Base-by-base conservation (phyloP, 2,113 vertebrate genomes). In the Patagioenas fasciata region DNA sequence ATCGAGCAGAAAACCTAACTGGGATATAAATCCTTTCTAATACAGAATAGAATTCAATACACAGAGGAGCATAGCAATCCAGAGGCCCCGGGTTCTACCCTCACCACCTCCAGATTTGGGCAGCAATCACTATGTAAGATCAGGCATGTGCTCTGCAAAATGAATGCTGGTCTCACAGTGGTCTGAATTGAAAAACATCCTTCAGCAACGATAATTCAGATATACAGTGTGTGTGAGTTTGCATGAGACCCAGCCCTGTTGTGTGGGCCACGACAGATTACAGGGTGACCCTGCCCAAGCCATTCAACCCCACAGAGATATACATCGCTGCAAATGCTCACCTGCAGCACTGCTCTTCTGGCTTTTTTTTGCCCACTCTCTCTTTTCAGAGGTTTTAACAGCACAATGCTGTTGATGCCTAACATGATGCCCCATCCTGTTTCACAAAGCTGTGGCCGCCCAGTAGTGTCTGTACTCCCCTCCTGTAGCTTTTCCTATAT, bases 241-340 rank as follows among this genome's bases (percentile, higher is more conserved):
- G 32, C 0, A 0, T 8, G 29, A 90, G 47, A 58, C 3, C 7
- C 20, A 56, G 40, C 8, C 29, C 38, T 0, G 0, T 13, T 42
- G 7, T n/a, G n/a, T 32, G 44, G 38, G 44, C 5, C 42, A 19
- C n/a, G 32, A 50, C 25, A 36, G 38, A 15, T 70, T 31, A 13
- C 2, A 2, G 32, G 0, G 9, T 74, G 73, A 42, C 26, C 15
- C 26, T 21, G 11, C 13, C 31, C 19, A 60, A 18, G 4, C 14
- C 4, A 1, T 31, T 53, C 18, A 11, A 36, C 32, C 40, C 34
- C 24, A 12, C 14, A 54, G 38, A 67, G 24, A 31, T 11, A 16
- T 6, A 14, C 6, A 0, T 29, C 53, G 51, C 34, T 80, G 48
- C 38, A 85, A 61, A 57, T 12, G 4, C 31, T 36, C 32, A 44